Evolutionary conservation across 1,140 invertebrate genomes (phyloP), one percentile per base, ranked within the genome.

Genomic region (Hycleus cichorii): DNA sequence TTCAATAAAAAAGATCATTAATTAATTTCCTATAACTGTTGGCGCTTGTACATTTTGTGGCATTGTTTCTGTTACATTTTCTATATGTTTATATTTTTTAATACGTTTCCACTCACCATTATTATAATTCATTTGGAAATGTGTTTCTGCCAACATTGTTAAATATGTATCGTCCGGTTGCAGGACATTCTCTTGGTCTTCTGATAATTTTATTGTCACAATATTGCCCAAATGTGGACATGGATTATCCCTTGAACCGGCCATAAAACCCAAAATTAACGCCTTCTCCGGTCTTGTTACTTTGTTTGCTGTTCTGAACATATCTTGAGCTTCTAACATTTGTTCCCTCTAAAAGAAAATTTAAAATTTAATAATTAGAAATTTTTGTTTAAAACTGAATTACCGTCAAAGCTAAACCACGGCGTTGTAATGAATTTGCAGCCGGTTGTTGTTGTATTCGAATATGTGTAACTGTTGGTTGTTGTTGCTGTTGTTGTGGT

Each of bases 191-290:
- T 95, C 91, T 65, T 90, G 81, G 74, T 91, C 86, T 71, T 96
- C 93, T 55, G 88, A 92, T 39, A 96, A 77, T 77, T 93, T 92
- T 52, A 97, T 94, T 46, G 91, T 95, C 0, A 95, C 87, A 65
- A 96, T 89, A 71, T 92, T 91, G 59, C 93, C 93, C 63, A 95
- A 79, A 76, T 95, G 90, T 5, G 93, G 93, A 78, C 93, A 95
- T 0, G 94, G 93, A 77, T 97, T 96, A 67, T 94, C 93, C 79
- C 92, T 83, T 4, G 91, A 91, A 2, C 95, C 95, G 63, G 95
- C 95, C 92, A 98, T 97, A 69, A 98, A 98, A 59, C 95, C 94
- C 24, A 98, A 81, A 70, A 98, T 98, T 38, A 97, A 85, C 40
- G 95, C 94, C 72, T 98, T 98, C 67, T 98, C 95, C 2, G 94